Conservation (phyloP, 2,888 invertebrate species). For the Cancer borealis region DNA sequence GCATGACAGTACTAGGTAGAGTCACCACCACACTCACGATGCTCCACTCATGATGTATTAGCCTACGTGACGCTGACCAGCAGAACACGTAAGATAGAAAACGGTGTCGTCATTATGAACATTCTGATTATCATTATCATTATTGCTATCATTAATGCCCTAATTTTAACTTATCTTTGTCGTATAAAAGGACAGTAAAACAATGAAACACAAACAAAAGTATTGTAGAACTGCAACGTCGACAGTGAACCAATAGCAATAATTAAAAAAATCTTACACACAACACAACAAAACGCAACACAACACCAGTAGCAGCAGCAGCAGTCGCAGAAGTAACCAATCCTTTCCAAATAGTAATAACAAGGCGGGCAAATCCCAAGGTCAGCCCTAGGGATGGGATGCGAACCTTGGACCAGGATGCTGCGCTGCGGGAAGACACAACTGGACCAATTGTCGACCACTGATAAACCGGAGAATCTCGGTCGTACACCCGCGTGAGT, state of each 20-base stretch:
- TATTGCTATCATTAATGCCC: not conserved
- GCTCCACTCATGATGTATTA: too few species aligned
- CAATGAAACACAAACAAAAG: not conserved
- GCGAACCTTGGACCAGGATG: not conserved
- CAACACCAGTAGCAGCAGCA: not conserved
- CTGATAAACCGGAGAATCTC: slow-evolving; percentile 63
- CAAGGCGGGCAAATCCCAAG: not conserved
- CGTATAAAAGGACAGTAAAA: not conserved
- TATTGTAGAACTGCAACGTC: not conserved
- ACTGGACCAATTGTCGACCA: slow-evolving; percentile 46
- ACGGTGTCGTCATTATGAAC: not conserved
- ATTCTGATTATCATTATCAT: not conserved
- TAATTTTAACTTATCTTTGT: too few species aligned
- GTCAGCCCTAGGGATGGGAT: not conserved
- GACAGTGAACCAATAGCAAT: not conserved
- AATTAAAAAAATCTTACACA: not conserved
- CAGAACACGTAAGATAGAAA: not conserved
- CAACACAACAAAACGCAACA: not conserved
- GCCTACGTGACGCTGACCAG: not conserved
- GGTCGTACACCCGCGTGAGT: slow-evolving; percentile 51
- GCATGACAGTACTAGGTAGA: not conserved
- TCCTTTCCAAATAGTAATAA: not conserved
- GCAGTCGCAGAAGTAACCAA: not conserved
- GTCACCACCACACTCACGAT: not conserved
- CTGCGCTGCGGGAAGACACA: slow-evolving; percentile 22